Base-by-base conservation (phyloP, 1,140 invertebrate species). In the Megalonaias nervosa region DNA sequence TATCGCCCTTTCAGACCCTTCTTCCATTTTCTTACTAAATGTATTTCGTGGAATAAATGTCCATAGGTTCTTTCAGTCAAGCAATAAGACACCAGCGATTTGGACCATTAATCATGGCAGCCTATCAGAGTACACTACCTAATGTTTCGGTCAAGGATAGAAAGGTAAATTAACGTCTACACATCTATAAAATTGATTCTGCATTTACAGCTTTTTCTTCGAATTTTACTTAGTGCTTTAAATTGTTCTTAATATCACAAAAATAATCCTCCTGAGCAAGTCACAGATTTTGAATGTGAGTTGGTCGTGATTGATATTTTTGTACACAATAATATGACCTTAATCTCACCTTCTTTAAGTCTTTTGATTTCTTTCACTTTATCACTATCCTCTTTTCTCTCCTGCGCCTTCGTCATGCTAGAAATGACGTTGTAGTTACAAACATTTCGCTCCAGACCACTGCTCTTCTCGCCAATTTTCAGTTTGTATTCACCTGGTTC, bases 361-460 rank as follows among this genome's bases (percentile, higher is more conserved):
- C 75, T 57, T 38, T 77, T 71, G 14, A 61, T 23, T 21, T 19
- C 56, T n/a, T 61, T 61, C 19, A 59, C 68, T 31, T 71, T 71
- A 13, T 71, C 69, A 58, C 57, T 31, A 17, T 59, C 31, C 9
- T 38, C 26, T 5, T 55, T 31, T 57, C 21, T 21, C n/a, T 66
- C 64, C 6, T 69, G 57, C 56, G 55, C 66, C 31, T 55, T 66
- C 48, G 56, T 57, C 31, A 64, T 71, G 14, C 73, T 67, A 73
- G 77, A 74, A 16, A 84, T 78, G 38, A 84, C 76, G 19, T 81
- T 71, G 64, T 84, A 84, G 67, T 84, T 84, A 69, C 83, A 84
- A 12, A 84, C 70, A 48, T 82, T 84, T 31, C 68, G 65, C 38
- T 84, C 83, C 21, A 82, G 75, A 21, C 83, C 83, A 61, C 76